These are phyloP conservation scores for Choloepus didactylus DNA, from an alignment of 2,797 vertebrate genomes.

Conservation along the genomic window DNA sequence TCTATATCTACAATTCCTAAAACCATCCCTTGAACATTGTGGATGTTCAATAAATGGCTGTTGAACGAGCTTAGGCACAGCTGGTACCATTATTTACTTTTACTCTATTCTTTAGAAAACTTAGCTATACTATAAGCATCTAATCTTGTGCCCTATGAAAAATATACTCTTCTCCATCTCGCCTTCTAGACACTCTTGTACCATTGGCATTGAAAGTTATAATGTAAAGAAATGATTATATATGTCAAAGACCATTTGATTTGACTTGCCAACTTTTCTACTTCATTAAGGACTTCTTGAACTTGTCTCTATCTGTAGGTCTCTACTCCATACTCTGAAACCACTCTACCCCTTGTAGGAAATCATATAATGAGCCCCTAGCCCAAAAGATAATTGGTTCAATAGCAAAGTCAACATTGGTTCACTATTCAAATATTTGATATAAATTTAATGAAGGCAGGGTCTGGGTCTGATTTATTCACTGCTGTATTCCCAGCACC, in stretches of 20 bases:
- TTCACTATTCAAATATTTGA: conserved; percentile 58
- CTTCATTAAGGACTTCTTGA: conserved; percentile 5
- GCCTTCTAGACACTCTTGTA: neutral
- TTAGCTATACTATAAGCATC: neutral
- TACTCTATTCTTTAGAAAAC: conserved; percentile 42
- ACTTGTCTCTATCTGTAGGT: neutral
- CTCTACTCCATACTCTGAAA: neutral
- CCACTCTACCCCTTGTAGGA: neutral
- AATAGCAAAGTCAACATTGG: neutral
- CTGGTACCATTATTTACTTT: conserved; percentile 36
- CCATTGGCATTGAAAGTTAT: neutral
- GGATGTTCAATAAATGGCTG: conserved; percentile 38
- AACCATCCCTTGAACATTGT: neutral
- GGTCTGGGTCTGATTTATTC: neutral
- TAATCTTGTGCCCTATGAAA: neutral
- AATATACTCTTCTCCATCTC: neutral
- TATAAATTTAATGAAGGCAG: conserved; percentile 34
- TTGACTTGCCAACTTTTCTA: neutral
- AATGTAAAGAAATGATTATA: neutral
- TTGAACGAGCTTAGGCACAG: neutral
- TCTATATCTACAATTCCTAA: neutral
- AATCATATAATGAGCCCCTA: neutral
- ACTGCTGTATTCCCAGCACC: neutral
- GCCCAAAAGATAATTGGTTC: neutral
- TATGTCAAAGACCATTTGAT: conserved; percentile 25